phyloP scores from a whole-genome alignment of 2,888 invertebrate species.

The Cryptocheilus praepositus region DNA sequence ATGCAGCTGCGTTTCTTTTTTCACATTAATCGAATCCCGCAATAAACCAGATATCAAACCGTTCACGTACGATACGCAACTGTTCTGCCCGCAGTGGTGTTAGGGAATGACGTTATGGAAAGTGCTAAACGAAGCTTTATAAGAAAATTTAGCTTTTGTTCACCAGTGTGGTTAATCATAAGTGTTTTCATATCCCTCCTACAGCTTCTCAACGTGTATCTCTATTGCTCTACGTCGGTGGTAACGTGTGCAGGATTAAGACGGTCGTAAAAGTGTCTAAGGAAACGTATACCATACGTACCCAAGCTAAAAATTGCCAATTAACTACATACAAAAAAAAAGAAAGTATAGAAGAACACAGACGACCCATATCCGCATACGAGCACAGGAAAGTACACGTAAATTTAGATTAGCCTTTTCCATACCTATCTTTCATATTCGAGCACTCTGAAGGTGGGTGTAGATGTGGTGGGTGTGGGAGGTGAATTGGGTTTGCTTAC shows the following conservation, averaged over 20 bases:
- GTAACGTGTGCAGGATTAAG: no score
- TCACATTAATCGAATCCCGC: no score
- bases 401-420: constrained; percentile 20
- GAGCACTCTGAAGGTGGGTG: constrained; percentile 72
- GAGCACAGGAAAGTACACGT: background rate
- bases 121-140: no score
- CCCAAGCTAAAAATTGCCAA: background rate
- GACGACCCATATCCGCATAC: background rate
- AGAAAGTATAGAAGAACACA: no score
- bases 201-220: constrained; percentile 1
- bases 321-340: no score
- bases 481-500: constrained; percentile 78
- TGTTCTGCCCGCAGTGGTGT: no score
- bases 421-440: constrained; percentile 71
- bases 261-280: no score
- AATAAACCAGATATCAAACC: no score
- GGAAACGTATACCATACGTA: background rate
- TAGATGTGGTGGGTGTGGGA: constrained; percentile 68
- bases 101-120: no score
- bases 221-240: no score
- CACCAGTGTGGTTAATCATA: constrained; percentile 30
- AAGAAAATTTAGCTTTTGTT: background rate
- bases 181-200: constrained; percentile 47
- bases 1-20: no score
- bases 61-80: no score